These are phyloP conservation scores for Hapalemur alaotrensis DNA, from an alignment of 2,797 vertebrate genomes.

Conservation along the genomic window DNA sequence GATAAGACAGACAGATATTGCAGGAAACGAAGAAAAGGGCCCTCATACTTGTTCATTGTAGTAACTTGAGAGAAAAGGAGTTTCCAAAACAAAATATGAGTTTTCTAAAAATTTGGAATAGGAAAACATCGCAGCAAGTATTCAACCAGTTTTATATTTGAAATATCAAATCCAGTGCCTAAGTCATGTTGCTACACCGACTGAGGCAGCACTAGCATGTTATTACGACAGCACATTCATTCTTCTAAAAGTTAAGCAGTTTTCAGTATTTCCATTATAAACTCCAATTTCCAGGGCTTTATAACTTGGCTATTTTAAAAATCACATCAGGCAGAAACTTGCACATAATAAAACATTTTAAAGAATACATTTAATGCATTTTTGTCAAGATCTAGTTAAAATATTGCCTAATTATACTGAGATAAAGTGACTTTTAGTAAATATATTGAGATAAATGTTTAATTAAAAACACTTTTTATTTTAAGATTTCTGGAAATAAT, in stretches of 20 bases:
- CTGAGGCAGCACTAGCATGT: slow-evolving; percentile 15
- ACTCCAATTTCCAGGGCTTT: slow-evolving; percentile 76
- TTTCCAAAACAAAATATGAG: slow-evolving; percentile 10
- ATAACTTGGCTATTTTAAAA: slow-evolving; percentile 79
- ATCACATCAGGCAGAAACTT: slow-evolving; percentile 75
- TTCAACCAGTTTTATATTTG: background rate
- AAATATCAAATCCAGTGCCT: background rate
- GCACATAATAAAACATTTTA: slow-evolving; percentile 69
- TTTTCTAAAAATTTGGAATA: slow-evolving; percentile 62
- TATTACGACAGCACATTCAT: slow-evolving; percentile 36
- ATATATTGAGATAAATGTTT: slow-evolving; percentile 55
- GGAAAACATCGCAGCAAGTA: slow-evolving; percentile 29
- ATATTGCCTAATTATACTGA: slow-evolving; percentile 58
- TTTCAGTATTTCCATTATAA: slow-evolving; percentile 74
- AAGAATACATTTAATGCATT: slow-evolving; percentile 65
- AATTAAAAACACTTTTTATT: slow-evolving; percentile 59
- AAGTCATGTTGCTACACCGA: background rate
- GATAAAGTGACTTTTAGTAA: slow-evolving; percentile 47
- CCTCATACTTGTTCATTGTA: background rate
- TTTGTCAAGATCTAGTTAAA: slow-evolving; percentile 68
- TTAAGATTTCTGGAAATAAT: slow-evolving; percentile 59
- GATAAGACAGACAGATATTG: rapidly evolving
- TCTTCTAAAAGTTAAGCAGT: slow-evolving; percentile 66
- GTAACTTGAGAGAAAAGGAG: background rate
- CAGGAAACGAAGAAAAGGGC: background rate